Conservation (phyloP, 92 coral and sea anemone species). For the Bergia sp. region DNA sequence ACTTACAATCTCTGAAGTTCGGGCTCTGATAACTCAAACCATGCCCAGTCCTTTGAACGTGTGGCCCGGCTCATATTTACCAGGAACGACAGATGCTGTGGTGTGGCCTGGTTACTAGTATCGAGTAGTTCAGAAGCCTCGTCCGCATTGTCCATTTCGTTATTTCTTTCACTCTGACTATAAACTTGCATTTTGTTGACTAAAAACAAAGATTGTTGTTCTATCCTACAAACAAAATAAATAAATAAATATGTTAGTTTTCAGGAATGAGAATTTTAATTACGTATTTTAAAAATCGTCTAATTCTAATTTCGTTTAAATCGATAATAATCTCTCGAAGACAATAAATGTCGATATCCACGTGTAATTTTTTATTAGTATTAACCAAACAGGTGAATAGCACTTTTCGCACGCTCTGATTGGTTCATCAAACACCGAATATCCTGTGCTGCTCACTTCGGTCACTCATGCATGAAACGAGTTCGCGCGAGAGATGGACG, state of each 20-base stretch:
- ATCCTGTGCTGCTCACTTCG: too few relatives aligned
- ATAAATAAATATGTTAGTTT: neutral
- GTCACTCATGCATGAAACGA: too few relatives aligned
- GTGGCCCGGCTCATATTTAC: constrained; percentile 95
- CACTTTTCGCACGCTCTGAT: too few relatives aligned
- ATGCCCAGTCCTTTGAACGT: constrained; percentile 92
- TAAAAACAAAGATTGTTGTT: constrained; percentile 71
- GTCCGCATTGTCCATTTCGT: constrained; percentile 43
- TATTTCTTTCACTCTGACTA: constrained; percentile 31
- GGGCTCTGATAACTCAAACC: constrained; percentile 89
- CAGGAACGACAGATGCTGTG: constrained; percentile 74
- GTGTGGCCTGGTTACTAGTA: constrained; percentile 67
- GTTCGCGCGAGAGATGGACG: too few relatives aligned
- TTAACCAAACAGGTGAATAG: too few relatives aligned
- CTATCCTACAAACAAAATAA: constrained; percentile 55
- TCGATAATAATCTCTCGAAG: too few relatives aligned
- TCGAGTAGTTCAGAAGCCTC: constrained; percentile 49
- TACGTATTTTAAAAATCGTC: too few relatives aligned
- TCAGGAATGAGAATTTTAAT: too few relatives aligned
- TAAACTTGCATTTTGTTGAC: constrained; percentile 65
- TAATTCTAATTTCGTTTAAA: too few relatives aligned
- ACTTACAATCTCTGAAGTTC: constrained; percentile 82
- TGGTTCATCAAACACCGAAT: too few relatives aligned
- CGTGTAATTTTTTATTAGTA: too few relatives aligned
- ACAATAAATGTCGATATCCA: too few relatives aligned